Conservation (phyloP, 2,113 vertebrate species). For the Chaetodon auriga region DNA sequence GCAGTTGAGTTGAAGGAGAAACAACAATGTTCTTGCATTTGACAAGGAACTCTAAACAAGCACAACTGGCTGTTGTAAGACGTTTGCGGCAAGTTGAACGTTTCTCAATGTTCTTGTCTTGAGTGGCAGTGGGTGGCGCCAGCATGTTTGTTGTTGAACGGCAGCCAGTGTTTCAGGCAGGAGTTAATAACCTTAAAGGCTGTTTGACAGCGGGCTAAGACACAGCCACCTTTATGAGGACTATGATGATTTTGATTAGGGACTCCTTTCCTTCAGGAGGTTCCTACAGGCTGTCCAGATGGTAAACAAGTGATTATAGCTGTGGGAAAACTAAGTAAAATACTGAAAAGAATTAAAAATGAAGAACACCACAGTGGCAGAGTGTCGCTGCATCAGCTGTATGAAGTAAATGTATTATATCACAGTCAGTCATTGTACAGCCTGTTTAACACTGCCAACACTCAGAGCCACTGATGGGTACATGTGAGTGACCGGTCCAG, state of each 20-base stretch:
- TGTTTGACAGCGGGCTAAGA: neutral
- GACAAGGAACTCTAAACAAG: no score
- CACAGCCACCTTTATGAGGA: no score
- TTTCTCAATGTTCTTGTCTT: no score
- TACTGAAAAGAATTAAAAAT: neutral
- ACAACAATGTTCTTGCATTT: no score
- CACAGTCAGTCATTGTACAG: neutral
- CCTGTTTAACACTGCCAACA: neutral
- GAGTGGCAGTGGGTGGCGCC: neutral
- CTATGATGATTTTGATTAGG: no score
- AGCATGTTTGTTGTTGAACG: neutral
- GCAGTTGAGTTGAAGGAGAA: no score
- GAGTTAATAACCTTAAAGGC: neutral
- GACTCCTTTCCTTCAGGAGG: neutral
- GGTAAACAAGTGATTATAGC: neutral
- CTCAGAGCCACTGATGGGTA: neutral
- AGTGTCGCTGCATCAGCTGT: neutral
- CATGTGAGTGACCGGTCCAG: neutral
- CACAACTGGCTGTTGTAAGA: no score
- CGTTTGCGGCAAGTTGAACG: no score
- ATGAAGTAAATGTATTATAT: neutral
- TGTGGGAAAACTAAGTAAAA: neutral
- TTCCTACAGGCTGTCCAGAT: neutral
- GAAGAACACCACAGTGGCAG: neutral
- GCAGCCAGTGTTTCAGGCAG: neutral